Conservation (phyloP, 2,888 invertebrate species). For the Caenorhabditis plicata region DNA sequence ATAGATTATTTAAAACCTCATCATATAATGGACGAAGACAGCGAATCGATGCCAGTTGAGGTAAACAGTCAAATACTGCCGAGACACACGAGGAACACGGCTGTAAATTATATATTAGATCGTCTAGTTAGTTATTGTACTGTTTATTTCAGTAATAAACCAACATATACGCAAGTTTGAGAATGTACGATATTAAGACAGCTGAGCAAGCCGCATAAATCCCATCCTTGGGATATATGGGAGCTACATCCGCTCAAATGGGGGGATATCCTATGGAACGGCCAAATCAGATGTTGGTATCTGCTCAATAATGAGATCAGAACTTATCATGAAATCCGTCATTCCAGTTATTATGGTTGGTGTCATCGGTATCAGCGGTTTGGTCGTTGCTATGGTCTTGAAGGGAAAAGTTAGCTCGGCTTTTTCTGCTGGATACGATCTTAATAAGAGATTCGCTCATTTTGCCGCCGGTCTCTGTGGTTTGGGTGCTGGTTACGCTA, state of each 20-base stretch:
- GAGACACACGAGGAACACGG: constrained; percentile 86
- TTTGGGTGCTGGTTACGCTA: constrained; percentile 96
- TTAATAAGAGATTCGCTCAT: constrained; percentile 81
- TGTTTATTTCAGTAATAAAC: not conserved
- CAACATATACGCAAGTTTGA: no score
- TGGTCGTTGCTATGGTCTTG: no score
- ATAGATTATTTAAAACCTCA: constrained; percentile 31
- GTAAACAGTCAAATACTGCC: constrained; percentile 84
- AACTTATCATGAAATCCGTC: constrained; percentile 99
- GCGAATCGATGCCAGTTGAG: constrained; percentile 74
- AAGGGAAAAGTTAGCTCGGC: constrained; percentile 66
- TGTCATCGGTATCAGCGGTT: constrained; percentile 81
- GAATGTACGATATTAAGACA: no score
- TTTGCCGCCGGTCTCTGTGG: constrained; percentile 97
- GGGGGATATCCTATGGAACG: constrained; percentile 73
- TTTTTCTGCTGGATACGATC: constrained; percentile 45
- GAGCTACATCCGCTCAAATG: constrained; percentile 52
- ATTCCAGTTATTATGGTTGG: constrained; percentile 79
- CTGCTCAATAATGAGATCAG: constrained; percentile 99
- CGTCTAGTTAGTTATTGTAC: not conserved
- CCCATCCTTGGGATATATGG: constrained; percentile 57
- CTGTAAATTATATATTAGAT: constrained; percentile 69
- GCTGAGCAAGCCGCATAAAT: constrained; percentile 54
- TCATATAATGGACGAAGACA: constrained; percentile 51
- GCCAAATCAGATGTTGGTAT: constrained; percentile 99